Evolutionary conservation across 53 echinoderm and acorn worm genomes (phyloP), one percentile per base, ranked within the genome.

Genomic region (Actinopyga echinites): DNA sequence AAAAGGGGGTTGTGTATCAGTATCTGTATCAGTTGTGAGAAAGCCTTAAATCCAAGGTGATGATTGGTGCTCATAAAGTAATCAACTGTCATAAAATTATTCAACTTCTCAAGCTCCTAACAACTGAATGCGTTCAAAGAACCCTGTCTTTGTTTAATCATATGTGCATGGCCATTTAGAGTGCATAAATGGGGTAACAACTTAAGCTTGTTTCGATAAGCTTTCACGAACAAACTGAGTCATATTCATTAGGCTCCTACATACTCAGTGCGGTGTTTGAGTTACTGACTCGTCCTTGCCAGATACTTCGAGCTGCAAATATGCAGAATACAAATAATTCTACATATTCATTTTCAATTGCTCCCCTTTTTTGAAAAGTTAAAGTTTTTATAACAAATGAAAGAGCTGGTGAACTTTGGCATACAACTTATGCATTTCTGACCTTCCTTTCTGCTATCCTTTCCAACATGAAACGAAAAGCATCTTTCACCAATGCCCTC

Each of bases 391-490:
- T 36, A 31, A 35, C 32, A 68, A 4, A 5, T 20, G 4, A 36
- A 31, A 68, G 13, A 68, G 69, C 20, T 35, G 2, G 25, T 5
- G 34, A 32, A 67, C 29, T 5, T 67, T 67, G 30, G 30, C 29
- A 28, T 67, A 33, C 67, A 67, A 22, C 29, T 67, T 67, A 15
- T 67, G 67, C 67, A 67, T 67, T 67, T 67, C 67, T 8, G 67
- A 24, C 5, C 67, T 32, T 4, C 7, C 20, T 6, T 20, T 13
- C 20, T 67, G 29, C 67, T 67, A 5, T 67, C 67, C 33, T 33
- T 67, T 6, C 67, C 67, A 30, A 67, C 29, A 32, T 30, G 20
- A 32, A 67, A 67, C 4, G 23, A 30, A 30, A 67, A 67, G 33
- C 67, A 6, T 30, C 67, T 26, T 67, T 8, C 67, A 8, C 67